Conservation (phyloP, 2,113 vertebrate species). For the Aptenodytes forsteri region DNA sequence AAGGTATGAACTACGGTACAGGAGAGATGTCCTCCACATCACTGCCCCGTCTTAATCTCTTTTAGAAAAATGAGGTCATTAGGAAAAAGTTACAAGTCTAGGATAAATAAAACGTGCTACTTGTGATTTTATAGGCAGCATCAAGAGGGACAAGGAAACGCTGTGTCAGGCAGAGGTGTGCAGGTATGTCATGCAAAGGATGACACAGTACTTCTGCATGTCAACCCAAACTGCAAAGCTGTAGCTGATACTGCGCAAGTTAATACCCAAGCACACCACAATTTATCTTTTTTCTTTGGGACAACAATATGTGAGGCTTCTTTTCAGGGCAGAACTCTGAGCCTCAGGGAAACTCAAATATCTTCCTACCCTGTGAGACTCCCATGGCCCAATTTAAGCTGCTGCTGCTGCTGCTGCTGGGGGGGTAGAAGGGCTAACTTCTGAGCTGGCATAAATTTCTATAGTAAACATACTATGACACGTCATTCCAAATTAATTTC, state of each 20-base stretch:
- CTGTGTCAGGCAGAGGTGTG: neutral
- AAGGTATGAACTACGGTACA: neutral
- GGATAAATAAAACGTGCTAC: neutral
- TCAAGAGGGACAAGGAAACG: neutral
- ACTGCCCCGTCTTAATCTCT: neutral
- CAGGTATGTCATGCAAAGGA: neutral
- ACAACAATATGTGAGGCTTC: neutral
- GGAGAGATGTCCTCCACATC: neutral
- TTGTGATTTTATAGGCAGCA: neutral
- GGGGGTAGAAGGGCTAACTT: neutral
- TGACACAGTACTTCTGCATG: neutral
- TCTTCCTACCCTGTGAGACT: neutral
- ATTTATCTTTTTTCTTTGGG: neutral
- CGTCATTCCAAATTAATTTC: constrained; percentile 32
- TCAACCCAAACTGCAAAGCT: neutral
- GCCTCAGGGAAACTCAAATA: constrained; percentile 29
- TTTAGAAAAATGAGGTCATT: neutral
- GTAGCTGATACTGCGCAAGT: neutral
- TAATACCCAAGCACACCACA: neutral
- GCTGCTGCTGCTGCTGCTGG: neutral
- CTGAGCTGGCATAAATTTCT: constrained; percentile 25
- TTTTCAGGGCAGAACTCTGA: constrained; percentile 13
- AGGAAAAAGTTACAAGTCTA: neutral
- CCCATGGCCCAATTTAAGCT: constrained; percentile 36
- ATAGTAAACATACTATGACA: constrained; percentile 1